Evolutionary conservation across 2,113 vertebrate genomes (phyloP), one percentile per base, ranked within the genome.

Genomic region (Oryzias celebensis): DNA sequence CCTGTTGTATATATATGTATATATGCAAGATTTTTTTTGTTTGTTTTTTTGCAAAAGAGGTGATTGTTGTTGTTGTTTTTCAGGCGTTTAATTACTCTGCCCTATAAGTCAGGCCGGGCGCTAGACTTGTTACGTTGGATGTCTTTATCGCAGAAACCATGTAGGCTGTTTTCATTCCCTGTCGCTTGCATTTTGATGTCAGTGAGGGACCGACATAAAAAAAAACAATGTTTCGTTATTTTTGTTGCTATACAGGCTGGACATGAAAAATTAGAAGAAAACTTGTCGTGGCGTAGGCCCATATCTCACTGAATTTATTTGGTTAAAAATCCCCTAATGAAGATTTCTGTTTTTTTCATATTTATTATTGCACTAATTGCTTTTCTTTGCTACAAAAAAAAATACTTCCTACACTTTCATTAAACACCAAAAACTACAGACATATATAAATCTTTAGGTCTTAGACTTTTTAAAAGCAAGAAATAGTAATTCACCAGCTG

Each of bases 41-140:
- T 31, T 62, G 53, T 57, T 31, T 26, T 62, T 18, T 14, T 45
- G 42, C 55, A 47, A 63, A 74, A 64, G 52, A 63, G 50, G 46
- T 61, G 41, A 65, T 62, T 62, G 67, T 76, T 81, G 75, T 77
- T 85, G 75, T 77, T 85, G 62, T 82, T 85, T 78, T 81, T 66
- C 63, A 71, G 62, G 51, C 76, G 59, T 86, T 68, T 87, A 88
- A 90, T 91, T 90, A 87, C 75, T 49, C 47, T 55, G 77, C 56
- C 73, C 66, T 84, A 78, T 62, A 65, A 76, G 78, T 68, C 36
- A 81, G 77, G 63, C 81, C 72, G 80, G 56, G 67, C 59, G 62
- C 76, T 72, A 31, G 53, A 58, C 77, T 88, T 84, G 85, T 90
- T 90, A 86, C 87, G 83, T 65, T 62, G 52, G 55, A 56, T 71